Evolutionary conservation across 2,797 vertebrate species (phyloP).

Genomic region (Meda fulgida): DNA sequence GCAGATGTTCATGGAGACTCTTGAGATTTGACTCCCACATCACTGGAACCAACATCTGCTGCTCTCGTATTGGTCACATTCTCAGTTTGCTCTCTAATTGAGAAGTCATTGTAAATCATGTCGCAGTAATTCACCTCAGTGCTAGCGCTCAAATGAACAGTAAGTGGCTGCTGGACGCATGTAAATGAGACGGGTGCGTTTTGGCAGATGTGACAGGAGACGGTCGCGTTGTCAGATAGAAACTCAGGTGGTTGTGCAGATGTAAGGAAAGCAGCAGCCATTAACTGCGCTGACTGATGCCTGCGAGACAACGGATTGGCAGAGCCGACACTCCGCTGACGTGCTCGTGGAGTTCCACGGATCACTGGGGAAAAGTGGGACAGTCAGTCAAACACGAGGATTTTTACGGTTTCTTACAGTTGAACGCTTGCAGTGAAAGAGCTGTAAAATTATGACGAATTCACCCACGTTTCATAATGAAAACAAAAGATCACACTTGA

Average conservation of each 20-base stretch:
- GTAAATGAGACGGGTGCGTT: conserved; percentile 37
- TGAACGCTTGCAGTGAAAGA: not conserved
- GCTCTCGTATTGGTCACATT: conserved; percentile 24
- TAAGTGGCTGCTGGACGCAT: conserved; percentile 31
- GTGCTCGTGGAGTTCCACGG: not conserved
- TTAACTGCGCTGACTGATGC: conserved; percentile 37
- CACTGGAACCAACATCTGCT: conserved; percentile 49
- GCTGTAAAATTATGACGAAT: not conserved
- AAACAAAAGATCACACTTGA: not conserved
- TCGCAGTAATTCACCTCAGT: conserved; percentile 3
- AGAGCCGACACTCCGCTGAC: not conserved
- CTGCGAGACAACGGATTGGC: conserved; percentile 54
- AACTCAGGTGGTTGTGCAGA: not conserved
- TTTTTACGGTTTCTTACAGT: not conserved
- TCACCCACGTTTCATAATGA: not conserved
- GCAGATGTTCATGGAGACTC: conserved; percentile 37
- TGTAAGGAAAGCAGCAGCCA: conserved; percentile 5
- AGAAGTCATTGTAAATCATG: conserved; percentile 21
- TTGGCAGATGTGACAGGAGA: conserved; percentile 40
- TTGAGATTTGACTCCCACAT: conserved; percentile 33
- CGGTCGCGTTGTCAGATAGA: not conserved
- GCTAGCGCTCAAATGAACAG: not conserved
- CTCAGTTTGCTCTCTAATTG: conserved; percentile 33
- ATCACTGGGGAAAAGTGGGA: conserved; percentile 18
- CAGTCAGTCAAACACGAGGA: not conserved